Percentiles rank a stretch among this genome's conserved stretches.
phyloP scores from a whole-genome alignment of 1,140 invertebrate species.

The Capitella teleta region DNA sequence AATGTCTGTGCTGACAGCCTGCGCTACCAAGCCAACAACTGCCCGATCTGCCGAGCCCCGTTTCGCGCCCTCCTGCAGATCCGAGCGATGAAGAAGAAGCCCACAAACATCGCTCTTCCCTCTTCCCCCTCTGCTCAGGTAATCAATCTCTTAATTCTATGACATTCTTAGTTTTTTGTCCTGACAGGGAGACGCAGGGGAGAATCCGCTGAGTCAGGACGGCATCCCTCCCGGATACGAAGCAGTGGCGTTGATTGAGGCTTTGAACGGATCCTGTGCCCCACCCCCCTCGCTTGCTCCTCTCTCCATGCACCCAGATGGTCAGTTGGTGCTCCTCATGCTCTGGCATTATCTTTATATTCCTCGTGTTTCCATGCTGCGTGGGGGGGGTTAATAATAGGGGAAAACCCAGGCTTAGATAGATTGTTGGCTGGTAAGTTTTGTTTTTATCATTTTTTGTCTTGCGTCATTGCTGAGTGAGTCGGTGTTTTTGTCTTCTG shows the following conservation, averaged over 20 bases:
- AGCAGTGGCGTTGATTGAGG: conserved; percentile 90
- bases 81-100: conserved; percentile 74
- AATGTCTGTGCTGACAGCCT: conserved; percentile 93
- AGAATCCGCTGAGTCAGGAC: conserved; percentile 46
- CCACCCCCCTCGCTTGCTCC: not conserved
- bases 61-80: conserved; percentile 94
- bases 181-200: conserved; percentile 3
- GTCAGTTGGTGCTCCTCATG: too few species aligned
- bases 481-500: too few species aligned
- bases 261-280: conserved; percentile 76
- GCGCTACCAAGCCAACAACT: conserved; percentile 91
- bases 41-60: conserved; percentile 93
- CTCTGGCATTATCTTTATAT: too few species aligned
- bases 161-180: not conserved
- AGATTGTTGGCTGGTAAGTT: too few species aligned
- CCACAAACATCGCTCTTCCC: not conserved
- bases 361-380: too few species aligned
- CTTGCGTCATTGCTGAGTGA: too few species aligned
- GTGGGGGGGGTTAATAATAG: too few species aligned
- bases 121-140: too few species aligned
- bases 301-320: not conserved
- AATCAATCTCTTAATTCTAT: too few species aligned
- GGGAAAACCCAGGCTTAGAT: too few species aligned
- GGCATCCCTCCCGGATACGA: conserved; percentile 88
- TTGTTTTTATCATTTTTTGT: too few species aligned